These are phyloP conservation scores for Acleris literana DNA, from an alignment of 2,888 invertebrate genomes.

Conservation along the genomic window DNA sequence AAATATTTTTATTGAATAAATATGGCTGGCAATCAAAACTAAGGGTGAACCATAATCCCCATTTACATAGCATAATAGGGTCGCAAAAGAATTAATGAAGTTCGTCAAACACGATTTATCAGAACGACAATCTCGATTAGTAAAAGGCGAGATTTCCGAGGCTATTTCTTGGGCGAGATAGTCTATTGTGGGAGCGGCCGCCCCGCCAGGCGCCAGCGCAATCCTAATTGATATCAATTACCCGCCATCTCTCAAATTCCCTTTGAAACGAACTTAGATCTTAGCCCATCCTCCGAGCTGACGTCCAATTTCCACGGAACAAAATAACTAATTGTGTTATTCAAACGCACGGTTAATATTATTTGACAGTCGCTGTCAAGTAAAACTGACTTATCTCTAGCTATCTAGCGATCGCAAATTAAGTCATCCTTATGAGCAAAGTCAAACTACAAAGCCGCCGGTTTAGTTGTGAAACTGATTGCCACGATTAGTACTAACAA, in stretches of 20 bases:
- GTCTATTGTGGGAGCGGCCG: conserved; percentile 59
- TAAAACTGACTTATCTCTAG: not conserved
- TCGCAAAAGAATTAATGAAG: conserved; percentile 46
- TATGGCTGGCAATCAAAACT: conserved; percentile 13
- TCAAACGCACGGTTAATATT: conserved; percentile 39
- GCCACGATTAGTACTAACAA: not conserved
- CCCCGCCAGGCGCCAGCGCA: conserved; percentile 55
- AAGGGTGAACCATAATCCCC: conserved; percentile 34
- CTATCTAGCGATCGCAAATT: not conserved
- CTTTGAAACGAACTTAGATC: conserved; percentile 57
- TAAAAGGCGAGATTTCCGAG: conserved; percentile 51
- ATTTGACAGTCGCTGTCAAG: not conserved
- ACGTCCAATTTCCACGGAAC: conserved; percentile 51
- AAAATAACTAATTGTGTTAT: conserved; percentile 46
- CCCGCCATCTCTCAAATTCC: conserved; percentile 61
- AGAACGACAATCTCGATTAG: conserved; percentile 55
- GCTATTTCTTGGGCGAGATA: conserved; percentile 57
- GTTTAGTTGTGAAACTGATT: conserved; percentile 1
- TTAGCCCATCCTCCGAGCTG: conserved; percentile 51
- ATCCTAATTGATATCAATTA: conserved; percentile 77
- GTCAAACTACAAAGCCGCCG: not conserved
- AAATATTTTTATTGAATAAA: conserved; percentile 4
- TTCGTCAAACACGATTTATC: conserved; percentile 58
- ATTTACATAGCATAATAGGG: conserved; percentile 49
- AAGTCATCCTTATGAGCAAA: not conserved